phyloP scores from a whole-genome alignment of 2,797 vertebrate genomes.

The Coranthus polyacanthus region DNA sequence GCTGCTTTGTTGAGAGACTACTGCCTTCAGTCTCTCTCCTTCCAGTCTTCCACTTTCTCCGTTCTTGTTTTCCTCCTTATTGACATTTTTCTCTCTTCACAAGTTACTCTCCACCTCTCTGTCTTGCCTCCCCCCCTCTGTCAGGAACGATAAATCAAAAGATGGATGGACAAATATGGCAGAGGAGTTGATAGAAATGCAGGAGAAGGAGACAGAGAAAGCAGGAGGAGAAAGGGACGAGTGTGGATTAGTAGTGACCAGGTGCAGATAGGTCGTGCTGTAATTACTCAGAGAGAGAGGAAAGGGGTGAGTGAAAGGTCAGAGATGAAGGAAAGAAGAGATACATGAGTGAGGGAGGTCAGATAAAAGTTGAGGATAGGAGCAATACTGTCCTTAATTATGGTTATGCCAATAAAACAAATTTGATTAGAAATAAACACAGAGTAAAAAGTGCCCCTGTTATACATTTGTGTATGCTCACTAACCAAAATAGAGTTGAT shows the following conservation, averaged over 20 bases:
- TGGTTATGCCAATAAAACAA: neutral
- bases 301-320: conserved; percentile 42
- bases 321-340: neutral
- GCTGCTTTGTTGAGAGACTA: conserved; percentile 42
- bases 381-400: conserved; percentile 36
- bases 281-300: conserved; percentile 75
- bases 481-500: conserved; percentile 1
- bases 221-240: conserved; percentile 31
- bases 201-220: conserved; percentile 20
- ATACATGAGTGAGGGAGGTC: neutral
- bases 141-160: conserved; percentile 51
- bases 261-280: conserved; percentile 76
- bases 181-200: conserved; percentile 49
- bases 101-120: conserved; percentile 37
- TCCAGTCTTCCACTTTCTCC: conserved; percentile 6
- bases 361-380: conserved; percentile 1
- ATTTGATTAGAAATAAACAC: neutral
- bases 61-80: conserved; percentile 28
- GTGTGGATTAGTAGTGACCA: conserved; percentile 77
- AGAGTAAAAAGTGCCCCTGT: conserved; percentile 33
- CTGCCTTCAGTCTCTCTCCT: conserved; percentile 39
- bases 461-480: conserved; percentile 31
- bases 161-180: conserved; percentile 32
- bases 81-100: conserved; percentile 52
- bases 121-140: conserved; percentile 5